A percentile compares a stretch with the other conserved stretches of the same genome.
Conservation (phyloP, 2,113 vertebrate genomes). For the Dicerorhinus sumatrensis region DNA sequence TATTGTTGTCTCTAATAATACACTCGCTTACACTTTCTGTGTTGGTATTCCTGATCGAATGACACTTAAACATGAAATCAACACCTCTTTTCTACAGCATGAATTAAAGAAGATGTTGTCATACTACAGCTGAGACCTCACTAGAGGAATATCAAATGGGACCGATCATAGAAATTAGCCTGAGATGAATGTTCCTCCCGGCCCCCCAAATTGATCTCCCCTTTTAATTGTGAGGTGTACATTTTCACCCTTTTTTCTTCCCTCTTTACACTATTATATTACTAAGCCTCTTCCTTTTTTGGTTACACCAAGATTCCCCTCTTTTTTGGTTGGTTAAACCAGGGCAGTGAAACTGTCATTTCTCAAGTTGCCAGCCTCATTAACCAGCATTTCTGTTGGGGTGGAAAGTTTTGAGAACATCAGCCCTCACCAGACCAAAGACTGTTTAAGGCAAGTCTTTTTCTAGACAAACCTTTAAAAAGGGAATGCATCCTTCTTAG, state of each 20-base stretch:
- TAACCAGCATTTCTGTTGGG: not conserved
- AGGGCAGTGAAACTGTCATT: not conserved
- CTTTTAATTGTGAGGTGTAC: not conserved
- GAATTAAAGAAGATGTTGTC: constrained; percentile 44
- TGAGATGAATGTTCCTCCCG: not conserved
- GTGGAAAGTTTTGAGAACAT: constrained; percentile 47
- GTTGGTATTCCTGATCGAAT: constrained; percentile 29
- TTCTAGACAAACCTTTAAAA: constrained; percentile 31
- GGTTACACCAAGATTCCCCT: not conserved
- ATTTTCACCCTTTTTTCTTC: not conserved
- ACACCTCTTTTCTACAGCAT: constrained; percentile 14
- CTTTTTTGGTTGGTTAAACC: not conserved
- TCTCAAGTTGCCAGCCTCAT: constrained; percentile 1
- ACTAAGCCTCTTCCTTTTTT: not conserved
- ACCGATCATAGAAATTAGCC: not conserved
- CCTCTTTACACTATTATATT: not conserved
- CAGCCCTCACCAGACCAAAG: not conserved
- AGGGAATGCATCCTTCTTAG: not conserved
- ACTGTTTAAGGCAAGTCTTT: not conserved
- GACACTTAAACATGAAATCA: constrained; percentile 49
- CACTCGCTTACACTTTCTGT: constrained; percentile 2
- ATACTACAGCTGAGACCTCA: not conserved
- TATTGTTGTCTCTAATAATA: constrained; percentile 57
- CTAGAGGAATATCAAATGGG: constrained; percentile 40
- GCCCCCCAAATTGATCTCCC: not conserved